These are phyloP conservation scores for Astyanax mexicanus DNA, from an alignment of 2,797 vertebrate species.

Conservation along the genomic window DNA sequence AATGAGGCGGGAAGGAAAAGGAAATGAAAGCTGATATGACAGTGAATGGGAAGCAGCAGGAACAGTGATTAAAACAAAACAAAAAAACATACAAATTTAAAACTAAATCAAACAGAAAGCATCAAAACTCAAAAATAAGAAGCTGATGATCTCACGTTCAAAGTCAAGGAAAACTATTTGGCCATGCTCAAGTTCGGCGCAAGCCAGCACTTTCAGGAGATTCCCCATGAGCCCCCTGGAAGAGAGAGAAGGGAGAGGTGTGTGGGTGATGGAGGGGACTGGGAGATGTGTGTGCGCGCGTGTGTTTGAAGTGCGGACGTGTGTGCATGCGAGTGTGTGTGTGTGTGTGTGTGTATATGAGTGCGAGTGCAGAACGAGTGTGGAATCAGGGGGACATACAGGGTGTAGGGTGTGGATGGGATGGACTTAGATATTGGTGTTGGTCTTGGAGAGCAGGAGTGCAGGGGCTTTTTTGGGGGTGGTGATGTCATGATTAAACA, in stretches of 20 bases:
- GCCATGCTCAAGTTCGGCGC: constrained; percentile 96
- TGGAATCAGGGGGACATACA: constrained; percentile 58
- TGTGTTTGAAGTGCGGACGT: too few relatives aligned
- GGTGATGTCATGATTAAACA: constrained; percentile 70
- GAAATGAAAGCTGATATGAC: constrained; percentile 63
- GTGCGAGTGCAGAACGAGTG: background rate
- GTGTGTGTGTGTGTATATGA: constrained; percentile 32
- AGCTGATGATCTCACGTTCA: constrained; percentile 93
- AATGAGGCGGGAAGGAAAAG: constrained; percentile 46
- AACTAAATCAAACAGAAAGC: constrained; percentile 73
- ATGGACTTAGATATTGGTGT: constrained; percentile 36
- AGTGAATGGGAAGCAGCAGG: constrained; percentile 51
- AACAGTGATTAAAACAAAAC: constrained; percentile 61
- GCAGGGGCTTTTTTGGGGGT: constrained; percentile 63
- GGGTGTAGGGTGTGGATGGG: constrained; percentile 64
- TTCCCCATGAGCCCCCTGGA: constrained; percentile 97
- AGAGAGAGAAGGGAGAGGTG: constrained; percentile 87
- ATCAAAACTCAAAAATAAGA: constrained; percentile 70
- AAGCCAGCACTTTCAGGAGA: constrained; percentile 97
- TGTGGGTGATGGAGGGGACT: constrained; percentile 79
- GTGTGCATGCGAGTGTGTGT: constrained; percentile 38
- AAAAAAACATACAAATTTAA: too few relatives aligned
- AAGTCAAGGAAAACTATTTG: constrained; percentile 99
- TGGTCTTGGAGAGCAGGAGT: constrained; percentile 44
- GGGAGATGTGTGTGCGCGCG: constrained; percentile 53